Evolutionary conservation across 1,140 invertebrate species (phyloP).

Genomic region (Riptortus pedestris): DNA sequence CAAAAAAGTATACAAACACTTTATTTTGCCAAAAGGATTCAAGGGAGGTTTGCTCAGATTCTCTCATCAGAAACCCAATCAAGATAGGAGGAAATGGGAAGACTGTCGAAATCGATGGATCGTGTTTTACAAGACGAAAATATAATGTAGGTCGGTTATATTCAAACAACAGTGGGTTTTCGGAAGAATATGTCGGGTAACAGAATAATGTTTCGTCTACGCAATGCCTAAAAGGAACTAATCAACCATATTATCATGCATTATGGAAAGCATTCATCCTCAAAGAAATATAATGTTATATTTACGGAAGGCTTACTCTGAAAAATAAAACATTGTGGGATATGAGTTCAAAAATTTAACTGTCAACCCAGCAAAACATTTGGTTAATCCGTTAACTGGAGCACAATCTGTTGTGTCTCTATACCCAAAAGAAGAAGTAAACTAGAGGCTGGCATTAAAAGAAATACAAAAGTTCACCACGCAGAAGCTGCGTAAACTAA

Average conservation of each 20-base stretch:
- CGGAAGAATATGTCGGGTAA: background rate
- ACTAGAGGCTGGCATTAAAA: too few relatives aligned
- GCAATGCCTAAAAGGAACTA: background rate
- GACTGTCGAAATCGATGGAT: background rate
- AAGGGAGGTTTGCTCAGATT: background rate
- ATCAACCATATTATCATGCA: background rate
- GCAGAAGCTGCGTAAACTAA: too few relatives aligned
- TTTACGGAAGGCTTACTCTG: background rate
- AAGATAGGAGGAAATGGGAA: background rate
- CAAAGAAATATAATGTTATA: background rate
- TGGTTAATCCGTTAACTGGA: too few relatives aligned
- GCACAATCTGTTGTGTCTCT: too few relatives aligned
- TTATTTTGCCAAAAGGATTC: background rate
- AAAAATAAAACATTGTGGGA: background rate
- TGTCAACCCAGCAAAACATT: too few relatives aligned
- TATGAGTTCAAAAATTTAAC: background rate
- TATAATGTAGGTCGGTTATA: background rate
- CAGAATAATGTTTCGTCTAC: background rate
- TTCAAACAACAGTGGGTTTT: background rate
- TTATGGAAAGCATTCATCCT: background rate
- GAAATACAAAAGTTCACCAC: too few relatives aligned
- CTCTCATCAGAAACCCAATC: background rate
- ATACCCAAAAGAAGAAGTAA: too few relatives aligned
- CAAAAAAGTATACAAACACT: background rate
- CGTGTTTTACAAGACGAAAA: background rate